Evolutionary conservation across 2,113 vertebrate genomes (phyloP), one percentile per base, ranked within the genome.

Genomic region (Nibea coibor): DNA sequence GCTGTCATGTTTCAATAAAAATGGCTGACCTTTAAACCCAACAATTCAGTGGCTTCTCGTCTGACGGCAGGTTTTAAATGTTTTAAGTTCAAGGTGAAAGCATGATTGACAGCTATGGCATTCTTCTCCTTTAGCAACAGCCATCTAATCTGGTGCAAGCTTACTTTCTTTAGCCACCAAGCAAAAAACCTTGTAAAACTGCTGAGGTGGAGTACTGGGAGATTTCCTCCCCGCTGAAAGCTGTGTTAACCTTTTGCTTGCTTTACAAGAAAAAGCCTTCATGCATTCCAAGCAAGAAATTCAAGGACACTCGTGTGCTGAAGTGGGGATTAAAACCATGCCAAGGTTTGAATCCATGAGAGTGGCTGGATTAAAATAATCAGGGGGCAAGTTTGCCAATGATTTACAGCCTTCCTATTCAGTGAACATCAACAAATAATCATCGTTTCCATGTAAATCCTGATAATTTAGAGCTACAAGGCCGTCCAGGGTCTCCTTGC

Each of bases 371-470:
- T 84, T 82, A 63, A 88, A 91, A 91, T 89, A 85, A 90, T 64
- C 66, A 65, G 69, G 71, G 35, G 72, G 71, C 68, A 83, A 5
- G 53, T 68, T 80, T 79, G 86, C 78, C 50, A 58, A 14, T 87
- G 89, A 94, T 89, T 91, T 90, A 88, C 63, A 63, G 80, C 64
- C 69, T 74, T 87, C 78, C 87, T 62, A 86, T 94, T 93, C 89
- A 94, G 62, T 58, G 65, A 63, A 54, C 76, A 61, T 86, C 80
- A 90, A 90, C 91, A 93, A 93, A 92, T 82, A 80, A 86, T 89
- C 78, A 91, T 92, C 87, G 88, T 93, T 93, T 91, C 89, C 87
- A 94, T 91, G 81, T 93, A 90, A 94, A 95, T 93, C 91, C 90
- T 78, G 89, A 87, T 91, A 75, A 95, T 94, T 94, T 94, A 94